Base-by-base conservation (phyloP, 1,140 invertebrate genomes). In the Holotrichia oblita region DNA sequence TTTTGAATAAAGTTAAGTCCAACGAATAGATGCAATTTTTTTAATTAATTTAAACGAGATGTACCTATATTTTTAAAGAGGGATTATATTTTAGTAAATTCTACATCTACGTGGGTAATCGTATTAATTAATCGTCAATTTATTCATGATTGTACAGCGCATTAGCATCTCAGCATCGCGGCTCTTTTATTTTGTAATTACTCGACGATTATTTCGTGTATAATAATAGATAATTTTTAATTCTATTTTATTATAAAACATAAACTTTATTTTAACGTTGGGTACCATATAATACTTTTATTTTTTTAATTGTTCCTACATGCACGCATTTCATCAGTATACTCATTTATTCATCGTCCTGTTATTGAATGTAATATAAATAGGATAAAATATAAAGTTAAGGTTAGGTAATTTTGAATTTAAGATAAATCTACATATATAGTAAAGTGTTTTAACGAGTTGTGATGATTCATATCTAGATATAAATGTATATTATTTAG, bases 1-100 rank as follows among this genome's bases (percentile, higher is more conserved):
- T 97, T 0, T 88, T 97, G 6, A 88, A 88, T 22, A 91, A 90
- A 84, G 90, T 95, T 24, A 93, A 93, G 83, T 86, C 79, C 73
- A 40, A 73, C 79, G 22, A 73, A 17, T 80, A 78, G 64, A 40
- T 40, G 24, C 0, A 73, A 10, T 0, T 73, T 41, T 14, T n/a
- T n/a, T 42, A 48, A 44, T 14, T 44, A 48, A 12, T 72, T n/a
- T n/a, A n/a, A n/a, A n/a, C n/a, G 4, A 14, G 20, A 69, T 17
- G 44, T 14, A 48, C 7, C 44, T 48, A 0, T n/a, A n/a, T n/a
- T n/a, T 48, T 12, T 42, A 75, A 42, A 42, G 6, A 34, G 34
- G 10, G 27, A 76, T 48, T 20, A 44, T 20, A 76, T 40, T 24
- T 42, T 41, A 76, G 12, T 12, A 48, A 48, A 48, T 48, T 48